These are phyloP conservation scores for Gorsachius goisagi DNA, from an alignment of 2,113 vertebrate genomes.

Conservation along the genomic window DNA sequence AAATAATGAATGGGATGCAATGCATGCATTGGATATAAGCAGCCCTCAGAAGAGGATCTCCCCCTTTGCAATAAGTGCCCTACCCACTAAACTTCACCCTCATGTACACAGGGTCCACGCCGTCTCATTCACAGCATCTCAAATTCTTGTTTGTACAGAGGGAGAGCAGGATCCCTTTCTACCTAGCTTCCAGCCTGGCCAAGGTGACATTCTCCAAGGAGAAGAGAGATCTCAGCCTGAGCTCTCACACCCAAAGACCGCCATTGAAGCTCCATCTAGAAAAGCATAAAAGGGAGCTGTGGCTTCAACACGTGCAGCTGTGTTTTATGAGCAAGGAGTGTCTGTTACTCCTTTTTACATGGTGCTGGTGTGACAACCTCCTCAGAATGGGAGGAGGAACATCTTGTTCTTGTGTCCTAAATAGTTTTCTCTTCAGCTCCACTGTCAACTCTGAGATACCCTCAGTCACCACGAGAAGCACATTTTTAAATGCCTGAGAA, in stretches of 20 bases:
- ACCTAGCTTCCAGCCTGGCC: background rate
- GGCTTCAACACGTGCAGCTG: background rate
- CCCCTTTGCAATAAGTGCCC: background rate
- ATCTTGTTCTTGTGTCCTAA: background rate
- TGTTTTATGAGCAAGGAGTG: background rate
- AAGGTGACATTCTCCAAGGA: background rate
- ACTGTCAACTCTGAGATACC: background rate
- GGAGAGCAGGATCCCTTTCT: background rate
- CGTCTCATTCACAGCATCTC: background rate
- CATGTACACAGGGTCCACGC: accelerated
- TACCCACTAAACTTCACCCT: background rate
- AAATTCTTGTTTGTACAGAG: background rate
- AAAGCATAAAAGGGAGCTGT: background rate
- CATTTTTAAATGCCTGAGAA: background rate
- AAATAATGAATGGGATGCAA: background rate
- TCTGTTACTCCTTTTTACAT: background rate
- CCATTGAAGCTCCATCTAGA: background rate
- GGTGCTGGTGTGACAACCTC: background rate
- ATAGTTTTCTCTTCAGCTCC: background rate
- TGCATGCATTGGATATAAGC: background rate
- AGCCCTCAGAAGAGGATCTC: background rate
- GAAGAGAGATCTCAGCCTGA: background rate
- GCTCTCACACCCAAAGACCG: background rate
- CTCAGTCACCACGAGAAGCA: background rate
- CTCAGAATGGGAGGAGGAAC: background rate